phyloP scores from a whole-genome alignment of 2,888 invertebrate genomes.

The Fragum whitleyi region DNA sequence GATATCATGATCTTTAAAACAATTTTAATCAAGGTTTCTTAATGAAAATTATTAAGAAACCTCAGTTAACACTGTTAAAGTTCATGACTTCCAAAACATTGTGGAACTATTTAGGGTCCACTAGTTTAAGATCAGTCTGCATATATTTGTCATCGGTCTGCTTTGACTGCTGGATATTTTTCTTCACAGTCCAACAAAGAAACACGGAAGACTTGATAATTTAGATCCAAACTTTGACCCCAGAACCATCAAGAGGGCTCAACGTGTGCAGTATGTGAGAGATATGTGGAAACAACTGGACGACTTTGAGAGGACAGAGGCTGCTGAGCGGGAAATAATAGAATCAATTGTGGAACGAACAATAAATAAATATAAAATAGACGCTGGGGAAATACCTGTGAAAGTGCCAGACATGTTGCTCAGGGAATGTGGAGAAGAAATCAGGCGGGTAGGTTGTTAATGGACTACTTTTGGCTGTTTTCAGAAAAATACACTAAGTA shows the following conservation, averaged over 20 bases:
- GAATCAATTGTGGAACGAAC: slow-evolving; percentile 78
- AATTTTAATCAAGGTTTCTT: too few species aligned
- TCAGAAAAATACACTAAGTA: too few species aligned
- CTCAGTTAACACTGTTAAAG: too few species aligned
- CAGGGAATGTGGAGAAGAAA: slow-evolving; percentile 80
- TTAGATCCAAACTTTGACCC: slow-evolving; percentile 76
- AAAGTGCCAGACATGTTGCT: slow-evolving; percentile 81
- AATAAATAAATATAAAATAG: slow-evolving; percentile 74
- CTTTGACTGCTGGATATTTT: too few species aligned
- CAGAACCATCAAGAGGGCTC: slow-evolving; percentile 73
- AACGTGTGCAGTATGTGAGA: slow-evolving; percentile 79
- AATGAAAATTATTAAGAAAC: too few species aligned
- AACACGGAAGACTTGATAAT: slow-evolving; percentile 57
- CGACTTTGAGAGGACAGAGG: slow-evolving; percentile 67
- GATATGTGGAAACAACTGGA: slow-evolving; percentile 79
- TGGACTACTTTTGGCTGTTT: background rate
- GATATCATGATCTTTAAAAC: too few species aligned
- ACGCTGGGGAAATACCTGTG: slow-evolving; percentile 76
- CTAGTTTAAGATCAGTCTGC: too few species aligned
- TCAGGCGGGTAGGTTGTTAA: slow-evolving; percentile 78
- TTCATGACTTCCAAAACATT: too few species aligned
- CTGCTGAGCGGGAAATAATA: slow-evolving; percentile 76
- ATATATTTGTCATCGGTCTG: too few species aligned
- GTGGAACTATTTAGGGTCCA: too few species aligned
- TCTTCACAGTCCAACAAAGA: slow-evolving; percentile 65